Conservation (phyloP, 2,113 vertebrate genomes). For the Seriola quinqueradiata region DNA sequence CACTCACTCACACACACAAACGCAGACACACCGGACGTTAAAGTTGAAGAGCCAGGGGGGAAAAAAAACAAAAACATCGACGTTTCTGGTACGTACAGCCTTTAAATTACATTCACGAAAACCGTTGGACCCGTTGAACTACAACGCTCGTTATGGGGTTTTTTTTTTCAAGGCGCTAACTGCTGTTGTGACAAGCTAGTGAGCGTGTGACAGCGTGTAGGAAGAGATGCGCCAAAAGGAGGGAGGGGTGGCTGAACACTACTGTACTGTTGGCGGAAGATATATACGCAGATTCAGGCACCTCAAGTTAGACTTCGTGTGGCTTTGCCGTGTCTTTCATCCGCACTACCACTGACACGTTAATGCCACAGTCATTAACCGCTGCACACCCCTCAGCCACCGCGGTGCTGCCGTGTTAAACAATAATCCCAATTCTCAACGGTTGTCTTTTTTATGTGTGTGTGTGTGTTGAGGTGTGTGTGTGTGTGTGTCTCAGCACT, state of each 20-base stretch:
- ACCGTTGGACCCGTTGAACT: not conserved
- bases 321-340: not conserved
- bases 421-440: not conserved
- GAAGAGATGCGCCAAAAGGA: slow-evolving; percentile 38
- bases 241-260: not conserved
- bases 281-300: not conserved
- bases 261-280: not conserved
- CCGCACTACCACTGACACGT: not conserved
- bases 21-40: not conserved
- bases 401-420: not conserved
- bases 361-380: not conserved
- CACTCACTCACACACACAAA: not conserved
- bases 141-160: not conserved
- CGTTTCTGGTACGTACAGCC: slow-evolving; percentile 62
- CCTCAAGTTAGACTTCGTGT: not conserved
- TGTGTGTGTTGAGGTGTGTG: no score
- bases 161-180: not conserved
- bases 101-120: not conserved
- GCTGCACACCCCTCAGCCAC: not conserved
- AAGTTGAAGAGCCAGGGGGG: slow-evolving; percentile 21
- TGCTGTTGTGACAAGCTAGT: slow-evolving; percentile 10
- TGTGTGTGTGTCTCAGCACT: not conserved
- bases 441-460: not conserved
- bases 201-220: slow-evolving; percentile 32
- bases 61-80: slow-evolving; percentile 1